Conservation (phyloP, 2,797 vertebrate species). For the Enteromius radiatus region DNA sequence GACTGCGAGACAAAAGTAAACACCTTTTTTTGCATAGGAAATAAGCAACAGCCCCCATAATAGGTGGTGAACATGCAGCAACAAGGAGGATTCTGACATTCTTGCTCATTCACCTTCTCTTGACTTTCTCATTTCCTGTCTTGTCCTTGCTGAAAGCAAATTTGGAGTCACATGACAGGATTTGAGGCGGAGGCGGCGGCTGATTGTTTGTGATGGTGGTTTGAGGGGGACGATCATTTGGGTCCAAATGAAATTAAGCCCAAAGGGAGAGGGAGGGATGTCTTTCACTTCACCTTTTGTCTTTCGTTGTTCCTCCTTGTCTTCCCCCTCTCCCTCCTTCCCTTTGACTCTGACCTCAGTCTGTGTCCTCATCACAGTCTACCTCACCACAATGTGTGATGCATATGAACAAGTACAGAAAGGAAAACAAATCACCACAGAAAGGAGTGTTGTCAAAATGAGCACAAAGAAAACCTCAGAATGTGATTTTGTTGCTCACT, state of each 20-base stretch:
- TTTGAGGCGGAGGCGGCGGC: background rate
- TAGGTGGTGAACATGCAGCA: constrained; percentile 3
- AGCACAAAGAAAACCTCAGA: background rate
- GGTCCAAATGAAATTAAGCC: constrained; percentile 37
- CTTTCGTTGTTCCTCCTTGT: background rate
- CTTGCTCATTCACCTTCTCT: constrained; percentile 18
- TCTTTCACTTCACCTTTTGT: constrained; percentile 47
- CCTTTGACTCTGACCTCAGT: constrained; percentile 38
- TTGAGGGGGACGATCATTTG: background rate
- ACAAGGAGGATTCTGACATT: constrained; percentile 20
- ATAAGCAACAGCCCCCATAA: constrained; percentile 1
- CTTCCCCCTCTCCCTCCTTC: background rate
- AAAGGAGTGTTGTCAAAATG: background rate
- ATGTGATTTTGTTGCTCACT: background rate
- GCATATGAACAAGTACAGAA: constrained; percentile 46
- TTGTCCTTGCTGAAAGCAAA: constrained; percentile 36
- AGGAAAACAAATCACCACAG: background rate
- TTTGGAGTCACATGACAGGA: constrained; percentile 40
- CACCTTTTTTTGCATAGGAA: background rate
- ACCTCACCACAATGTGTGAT: constrained; percentile 44
- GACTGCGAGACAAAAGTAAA: background rate
- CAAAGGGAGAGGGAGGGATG: constrained; percentile 6
- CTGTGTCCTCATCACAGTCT: constrained; percentile 38
- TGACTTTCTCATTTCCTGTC: constrained; percentile 49
- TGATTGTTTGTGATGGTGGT: background rate